Base-by-base conservation (phyloP, 2,113 vertebrate genomes). In the Apeltes quadracus region DNA sequence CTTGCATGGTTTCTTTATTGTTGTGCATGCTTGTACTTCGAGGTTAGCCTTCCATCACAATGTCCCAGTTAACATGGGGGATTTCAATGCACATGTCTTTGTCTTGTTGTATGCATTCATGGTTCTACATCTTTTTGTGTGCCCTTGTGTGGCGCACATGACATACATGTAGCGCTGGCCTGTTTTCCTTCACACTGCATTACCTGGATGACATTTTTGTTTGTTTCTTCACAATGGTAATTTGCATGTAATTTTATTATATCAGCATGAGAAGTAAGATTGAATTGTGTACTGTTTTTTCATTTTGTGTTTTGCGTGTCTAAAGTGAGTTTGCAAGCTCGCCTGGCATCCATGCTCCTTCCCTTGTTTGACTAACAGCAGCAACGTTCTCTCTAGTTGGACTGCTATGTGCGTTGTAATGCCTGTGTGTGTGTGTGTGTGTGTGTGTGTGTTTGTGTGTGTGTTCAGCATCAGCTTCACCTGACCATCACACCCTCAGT, bases 401-500 rank as follows among this genome's bases (percentile, higher is more conserved):
- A 70, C 27, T 39, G 13, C 41, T 75, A 29, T 43, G 32, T 81
- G 62, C 64, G 76, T 55, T 61, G 61, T 56, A 46, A 22, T 38
- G 32, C 43, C 50, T 44, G 32, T 51, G 5, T 58, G 27, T 32
- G 3, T 66, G 22, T 50, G 62, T 56, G 48, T 61, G 43, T 79
- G 46, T 34, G 53, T 38, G 50, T 50, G n/a, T 29, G 44, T 67
- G 55, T 63, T 50, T 76, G 34, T 43, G 46, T 50, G 54, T 75
- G 65, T 84, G 77, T 87, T 81, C 57, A 85, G 61, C 63, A 79
- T 55, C 80, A 80, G 86, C 86, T 91, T 89, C 84, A 84, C 61
- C 76, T 78, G 76, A 87, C 68, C 78, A 48, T 85, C 77, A 84
- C 71, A 38, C 68, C 89, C 89, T 89, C 87, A 90, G 90, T 90